Percentiles rank a stretch among this genome's conserved stretches.
Conservation (phyloP, 2,888 invertebrate species). For the Coelopa pilipes region DNA sequence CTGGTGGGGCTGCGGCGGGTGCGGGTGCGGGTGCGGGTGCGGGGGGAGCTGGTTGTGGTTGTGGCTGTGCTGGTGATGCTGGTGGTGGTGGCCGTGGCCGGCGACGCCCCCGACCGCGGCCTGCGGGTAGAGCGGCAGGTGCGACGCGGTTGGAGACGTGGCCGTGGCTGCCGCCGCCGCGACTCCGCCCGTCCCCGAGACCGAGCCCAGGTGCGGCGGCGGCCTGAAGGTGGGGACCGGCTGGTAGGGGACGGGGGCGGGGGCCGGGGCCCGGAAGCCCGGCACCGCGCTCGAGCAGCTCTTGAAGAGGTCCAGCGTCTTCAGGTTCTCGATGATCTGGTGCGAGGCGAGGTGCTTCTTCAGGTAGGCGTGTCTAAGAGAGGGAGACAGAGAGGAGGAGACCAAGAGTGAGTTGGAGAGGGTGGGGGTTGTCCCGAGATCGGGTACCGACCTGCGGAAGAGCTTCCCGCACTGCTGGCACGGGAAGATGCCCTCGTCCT, state of each 20-base stretch:
- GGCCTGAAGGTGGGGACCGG: slow-evolving; percentile 24
- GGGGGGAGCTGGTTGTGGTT: not conserved
- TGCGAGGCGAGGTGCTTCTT: slow-evolving; percentile 68
- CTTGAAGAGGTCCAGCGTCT: slow-evolving; percentile 57
- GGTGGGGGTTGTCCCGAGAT: not conserved
- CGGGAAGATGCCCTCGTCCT: slow-evolving; percentile 69
- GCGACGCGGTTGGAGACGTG: slow-evolving; percentile 42
- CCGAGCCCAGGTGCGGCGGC: not conserved
- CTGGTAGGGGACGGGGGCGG: slow-evolving; percentile 34
- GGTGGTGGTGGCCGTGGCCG: too few species aligned
- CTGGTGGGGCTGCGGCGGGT: not conserved
- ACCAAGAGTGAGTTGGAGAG: not conserved
- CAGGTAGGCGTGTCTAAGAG: slow-evolving; percentile 67
- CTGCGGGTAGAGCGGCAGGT: slow-evolving; percentile 52
- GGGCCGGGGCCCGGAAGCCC: slow-evolving; percentile 24
- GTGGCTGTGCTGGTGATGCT: not conserved
- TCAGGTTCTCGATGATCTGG: slow-evolving; percentile 63
- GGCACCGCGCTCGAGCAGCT: slow-evolving; percentile 15
- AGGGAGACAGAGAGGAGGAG: not conserved
- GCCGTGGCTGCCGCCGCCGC: not conserved
- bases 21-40: not conserved
- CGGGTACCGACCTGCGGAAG: slow-evolving; percentile 68
- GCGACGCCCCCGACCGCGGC: too few species aligned
- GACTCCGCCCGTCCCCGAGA: not conserved
- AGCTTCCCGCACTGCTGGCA: slow-evolving; percentile 72